Base-by-base conservation (phyloP, 53 echinoderm and acorn worm species). In the Echinometra lucunter region DNA sequence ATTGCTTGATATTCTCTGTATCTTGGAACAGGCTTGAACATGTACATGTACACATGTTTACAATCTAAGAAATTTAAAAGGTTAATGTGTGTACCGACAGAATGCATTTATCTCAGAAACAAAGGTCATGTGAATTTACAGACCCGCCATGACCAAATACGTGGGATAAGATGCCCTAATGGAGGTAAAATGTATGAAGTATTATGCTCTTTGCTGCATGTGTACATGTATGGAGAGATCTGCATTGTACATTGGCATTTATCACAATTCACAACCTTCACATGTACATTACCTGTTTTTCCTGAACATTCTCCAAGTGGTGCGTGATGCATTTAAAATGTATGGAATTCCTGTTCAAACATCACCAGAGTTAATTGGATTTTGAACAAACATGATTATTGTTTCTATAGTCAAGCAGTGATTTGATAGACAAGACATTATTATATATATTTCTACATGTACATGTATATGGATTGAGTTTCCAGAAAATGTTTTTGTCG, bases 91-190 rank as follows among this genome's bases (percentile, higher is more conserved):
- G 42, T 38, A 74, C 4, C 13, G n/a, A n/a, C 38, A 17, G 8
- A 42, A 21, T 35, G 42, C 8, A 40, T 21, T 19, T 40, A 78
- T 78, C 78, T 78, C 17, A 78, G 42, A 78, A 78, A 78, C 78
- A 78, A 78, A 78, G 78, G 78, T 78, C 78, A 78, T 42, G 13
- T 78, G 42, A 40, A 42, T 42, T 75, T 17, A 78, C 78, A 21
- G 42, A 78, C 78, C 78, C 78, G 21, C 78, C 78, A 78, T 78
- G 38, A 23, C 78, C 78, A 78, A 78, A 78, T 42, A 78, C 21
- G 38, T 19, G 5, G 38, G 78, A 78, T 78, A 78, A 78, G 78
- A 32, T 72, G 15, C 63, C 63, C n/a, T n/a, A n/a, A n/a, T 63
- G 63, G 72, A 37, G 69, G 45, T 45, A 25, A 63, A 63, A 25